A percentile compares a stretch with the other conserved stretches of the same genome.
phyloP scores from a whole-genome alignment of 2,888 invertebrate species.

The Drosophila infuscata region DNA sequence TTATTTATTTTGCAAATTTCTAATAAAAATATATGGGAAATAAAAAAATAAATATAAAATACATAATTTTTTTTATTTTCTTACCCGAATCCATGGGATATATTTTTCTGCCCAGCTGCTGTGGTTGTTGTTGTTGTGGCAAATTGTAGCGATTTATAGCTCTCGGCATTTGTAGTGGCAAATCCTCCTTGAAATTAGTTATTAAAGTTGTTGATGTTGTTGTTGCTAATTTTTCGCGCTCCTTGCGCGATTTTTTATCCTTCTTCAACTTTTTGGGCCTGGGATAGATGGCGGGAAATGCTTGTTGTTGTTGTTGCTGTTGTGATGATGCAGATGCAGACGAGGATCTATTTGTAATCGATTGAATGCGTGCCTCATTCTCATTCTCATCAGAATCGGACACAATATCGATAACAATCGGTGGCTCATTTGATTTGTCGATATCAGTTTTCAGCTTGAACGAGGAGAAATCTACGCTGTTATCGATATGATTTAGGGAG shows the following conservation, averaged over 20 bases:
- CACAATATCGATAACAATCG: slow-evolving; percentile 82
- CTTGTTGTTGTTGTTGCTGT: neutral
- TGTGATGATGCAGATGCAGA: neutral
- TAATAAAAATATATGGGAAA: neutral
- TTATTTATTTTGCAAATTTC: no score
- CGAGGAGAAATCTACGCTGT: slow-evolving; percentile 2
- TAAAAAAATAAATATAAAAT: neutral
- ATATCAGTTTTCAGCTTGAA: slow-evolving; percentile 8
- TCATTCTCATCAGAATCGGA: slow-evolving; percentile 81
- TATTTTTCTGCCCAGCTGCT: neutral
- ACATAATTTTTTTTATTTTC: neutral
- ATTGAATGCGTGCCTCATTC: slow-evolving; percentile 26
- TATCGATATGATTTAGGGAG: neutral
- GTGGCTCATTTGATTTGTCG: slow-evolving; percentile 49
- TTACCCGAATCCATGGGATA: slow-evolving; percentile 61
- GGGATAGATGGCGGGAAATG: slow-evolving; percentile 13
- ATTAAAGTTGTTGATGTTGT: slow-evolving; percentile 1
- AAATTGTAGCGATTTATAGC: slow-evolving; percentile 28
- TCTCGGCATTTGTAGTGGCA: slow-evolving; percentile 24
- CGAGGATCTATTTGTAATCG: slow-evolving; percentile 9
- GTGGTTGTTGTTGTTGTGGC: neutral
- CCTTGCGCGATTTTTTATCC: slow-evolving; percentile 69
- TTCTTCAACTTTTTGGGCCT: slow-evolving; percentile 71
- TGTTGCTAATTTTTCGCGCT: slow-evolving; percentile 34
- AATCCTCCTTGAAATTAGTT: slow-evolving; percentile 23